Conservation (phyloP, 2,888 invertebrate genomes). For the Rambutsinella grinnellia region DNA sequence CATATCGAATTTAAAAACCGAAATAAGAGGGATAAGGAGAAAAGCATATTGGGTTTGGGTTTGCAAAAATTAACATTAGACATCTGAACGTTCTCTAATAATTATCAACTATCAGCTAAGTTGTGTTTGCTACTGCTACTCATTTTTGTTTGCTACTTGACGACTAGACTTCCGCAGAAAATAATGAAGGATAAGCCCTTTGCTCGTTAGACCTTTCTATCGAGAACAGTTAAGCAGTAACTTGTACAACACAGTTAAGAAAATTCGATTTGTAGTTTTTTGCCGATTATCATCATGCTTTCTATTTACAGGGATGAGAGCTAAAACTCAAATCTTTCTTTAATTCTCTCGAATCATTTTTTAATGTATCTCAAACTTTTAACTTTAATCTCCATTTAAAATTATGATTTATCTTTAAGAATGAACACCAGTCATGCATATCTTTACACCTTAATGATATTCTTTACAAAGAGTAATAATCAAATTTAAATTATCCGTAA, state of each 20-base stretch:
- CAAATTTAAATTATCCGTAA: constrained; percentile 1
- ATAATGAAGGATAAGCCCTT: constrained; percentile 36
- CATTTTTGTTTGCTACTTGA: constrained; percentile 21
- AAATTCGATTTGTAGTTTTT: not conserved
- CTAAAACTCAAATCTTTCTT: not conserved
- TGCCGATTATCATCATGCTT: not conserved
- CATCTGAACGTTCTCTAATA: too few relatives aligned
- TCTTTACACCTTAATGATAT: too few relatives aligned
- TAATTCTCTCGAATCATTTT: not conserved
- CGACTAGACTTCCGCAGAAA: constrained; percentile 46
- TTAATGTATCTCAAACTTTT: too few relatives aligned
- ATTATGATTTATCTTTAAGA: constrained; percentile 30
- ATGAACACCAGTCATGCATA: constrained; percentile 57
- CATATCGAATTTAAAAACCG: too few relatives aligned
- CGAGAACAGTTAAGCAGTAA: too few relatives aligned
- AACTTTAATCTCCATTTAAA: constrained; percentile 27
- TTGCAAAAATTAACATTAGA: too few relatives aligned
- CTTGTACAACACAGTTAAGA: not conserved
- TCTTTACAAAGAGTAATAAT: constrained; percentile 11
- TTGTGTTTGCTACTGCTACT: not conserved
- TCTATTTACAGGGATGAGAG: not conserved
- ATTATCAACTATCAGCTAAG: not conserved
- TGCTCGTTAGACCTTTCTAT: too few relatives aligned
- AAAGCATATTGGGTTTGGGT: too few relatives aligned
- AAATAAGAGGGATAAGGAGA: too few relatives aligned